phyloP scores from a whole-genome alignment of 2,113 vertebrate species.

The Phrynosoma platyrhinos region DNA sequence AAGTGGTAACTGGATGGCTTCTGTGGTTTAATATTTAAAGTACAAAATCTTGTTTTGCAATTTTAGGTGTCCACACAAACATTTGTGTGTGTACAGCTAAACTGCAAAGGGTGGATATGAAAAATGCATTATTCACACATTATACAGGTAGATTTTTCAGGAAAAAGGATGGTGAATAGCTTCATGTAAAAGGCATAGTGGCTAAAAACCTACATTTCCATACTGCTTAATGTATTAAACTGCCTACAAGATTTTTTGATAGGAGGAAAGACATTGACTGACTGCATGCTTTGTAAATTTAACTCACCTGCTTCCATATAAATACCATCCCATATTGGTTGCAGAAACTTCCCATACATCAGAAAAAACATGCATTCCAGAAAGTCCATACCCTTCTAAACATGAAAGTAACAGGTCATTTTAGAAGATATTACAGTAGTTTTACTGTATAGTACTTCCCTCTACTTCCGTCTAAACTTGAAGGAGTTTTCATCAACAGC shows the following conservation, averaged over 20 bases:
- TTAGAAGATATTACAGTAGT: neutral
- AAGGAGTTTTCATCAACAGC: constrained; percentile 56
- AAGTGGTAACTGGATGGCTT: neutral
- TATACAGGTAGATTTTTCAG: neutral
- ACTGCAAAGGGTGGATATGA: neutral
- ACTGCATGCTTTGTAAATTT: neutral
- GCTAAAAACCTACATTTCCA: neutral
- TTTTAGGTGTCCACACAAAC: no score
- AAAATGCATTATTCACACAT: neutral
- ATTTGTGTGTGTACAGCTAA: neutral
- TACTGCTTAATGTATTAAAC: neutral
- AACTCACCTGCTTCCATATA: neutral
- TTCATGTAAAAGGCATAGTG: neutral
- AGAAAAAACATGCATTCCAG: neutral
- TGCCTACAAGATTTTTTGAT: neutral
- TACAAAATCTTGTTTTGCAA: neutral
- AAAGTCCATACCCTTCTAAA: neutral
- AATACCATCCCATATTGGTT: neutral
- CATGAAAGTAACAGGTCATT: rapidly evolving
- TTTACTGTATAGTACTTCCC: neutral
- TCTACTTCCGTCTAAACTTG: neutral
- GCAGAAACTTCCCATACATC: neutral
- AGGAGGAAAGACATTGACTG: neutral
- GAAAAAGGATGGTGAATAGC: neutral
- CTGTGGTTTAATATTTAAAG: neutral